Evolutionary conservation across 2,888 invertebrate species (phyloP).

Genomic region (Mythimna vitellina): DNA sequence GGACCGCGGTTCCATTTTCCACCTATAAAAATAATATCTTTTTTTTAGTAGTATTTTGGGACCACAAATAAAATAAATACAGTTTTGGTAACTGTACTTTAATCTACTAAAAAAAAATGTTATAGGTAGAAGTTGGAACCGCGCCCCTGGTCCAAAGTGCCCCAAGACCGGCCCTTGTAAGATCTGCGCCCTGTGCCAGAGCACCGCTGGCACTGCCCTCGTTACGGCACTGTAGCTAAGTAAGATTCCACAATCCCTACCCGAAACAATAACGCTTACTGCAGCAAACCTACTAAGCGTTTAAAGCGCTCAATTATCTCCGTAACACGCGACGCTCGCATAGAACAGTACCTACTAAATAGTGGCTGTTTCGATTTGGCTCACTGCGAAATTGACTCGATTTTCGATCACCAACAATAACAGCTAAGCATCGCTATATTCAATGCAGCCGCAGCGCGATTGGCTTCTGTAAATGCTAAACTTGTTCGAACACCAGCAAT

Average conservation of each 20-base stretch:
- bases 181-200: no score
- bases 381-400: conserved; percentile 67
- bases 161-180: no score
- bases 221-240: background rate
- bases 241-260: conserved; percentile 31
- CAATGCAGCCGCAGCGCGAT: conserved; percentile 59
- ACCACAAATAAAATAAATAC: no score
- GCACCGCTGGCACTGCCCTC: no score
- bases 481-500: conserved; percentile 54
- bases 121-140: no score
- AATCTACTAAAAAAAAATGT: no score
- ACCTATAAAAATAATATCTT: no score
- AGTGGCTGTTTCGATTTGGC: conserved; percentile 67
- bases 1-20: no score
- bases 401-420: conserved; percentile 68
- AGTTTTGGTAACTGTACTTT: no score
- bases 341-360: conserved; percentile 52
- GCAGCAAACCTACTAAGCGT: conserved; percentile 54
- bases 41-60: no score
- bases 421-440: conserved; percentile 53
- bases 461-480: conserved; percentile 53
- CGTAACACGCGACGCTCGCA: conserved; percentile 50
- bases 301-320: conserved; percentile 62
- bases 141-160: no score
- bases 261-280: conserved; percentile 42